Percentiles rank a stretch among this genome's conserved stretches.
Evolutionary conservation across 2,113 vertebrate genomes (phyloP).

Genomic region (Zosterops japonicus): DNA sequence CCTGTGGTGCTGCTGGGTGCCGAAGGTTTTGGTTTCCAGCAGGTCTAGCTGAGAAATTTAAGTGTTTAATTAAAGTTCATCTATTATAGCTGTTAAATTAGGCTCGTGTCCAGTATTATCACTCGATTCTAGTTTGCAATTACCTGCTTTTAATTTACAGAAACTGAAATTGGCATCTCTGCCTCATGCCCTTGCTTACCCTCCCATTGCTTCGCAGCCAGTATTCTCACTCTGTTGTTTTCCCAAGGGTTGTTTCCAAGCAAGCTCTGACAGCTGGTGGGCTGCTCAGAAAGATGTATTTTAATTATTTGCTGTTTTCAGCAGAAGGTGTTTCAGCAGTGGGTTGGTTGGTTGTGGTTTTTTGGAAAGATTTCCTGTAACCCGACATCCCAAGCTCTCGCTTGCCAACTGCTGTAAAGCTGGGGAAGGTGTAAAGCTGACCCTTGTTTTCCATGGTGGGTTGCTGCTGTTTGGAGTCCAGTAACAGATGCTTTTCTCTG

Average conservation of each 20-base stretch:
- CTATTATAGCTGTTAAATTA: not conserved
- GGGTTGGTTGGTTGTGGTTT: not conserved
- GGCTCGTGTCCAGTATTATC: not conserved
- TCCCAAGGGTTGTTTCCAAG: constrained; percentile 16
- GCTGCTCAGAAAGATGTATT: constrained; percentile 14
- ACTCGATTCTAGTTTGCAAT: not conserved
- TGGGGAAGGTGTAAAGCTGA: not conserved
- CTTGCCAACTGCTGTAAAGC: not conserved
- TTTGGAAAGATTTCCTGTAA: not conserved
- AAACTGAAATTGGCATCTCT: not conserved
- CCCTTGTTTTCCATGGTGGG: not conserved
- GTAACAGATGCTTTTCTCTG: not conserved
- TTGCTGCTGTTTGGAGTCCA: not conserved
- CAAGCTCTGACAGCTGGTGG: constrained; percentile 27
- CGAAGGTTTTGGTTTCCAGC: not conserved
- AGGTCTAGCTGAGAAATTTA: not conserved
- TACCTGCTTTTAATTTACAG: constrained; percentile 32
- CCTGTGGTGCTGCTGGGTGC: not conserved
- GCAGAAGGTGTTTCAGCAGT: constrained; percentile 17
- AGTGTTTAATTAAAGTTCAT: constrained; percentile 9
- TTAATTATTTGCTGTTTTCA: constrained; percentile 24
- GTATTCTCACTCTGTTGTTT: not conserved
- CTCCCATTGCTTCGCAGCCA: constrained; percentile 9
- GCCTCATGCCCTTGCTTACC: not conserved
- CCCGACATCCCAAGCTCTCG: fast-evolving